phyloP scores from a whole-genome alignment of 2,113 vertebrate species.

The Gila orcuttii region DNA sequence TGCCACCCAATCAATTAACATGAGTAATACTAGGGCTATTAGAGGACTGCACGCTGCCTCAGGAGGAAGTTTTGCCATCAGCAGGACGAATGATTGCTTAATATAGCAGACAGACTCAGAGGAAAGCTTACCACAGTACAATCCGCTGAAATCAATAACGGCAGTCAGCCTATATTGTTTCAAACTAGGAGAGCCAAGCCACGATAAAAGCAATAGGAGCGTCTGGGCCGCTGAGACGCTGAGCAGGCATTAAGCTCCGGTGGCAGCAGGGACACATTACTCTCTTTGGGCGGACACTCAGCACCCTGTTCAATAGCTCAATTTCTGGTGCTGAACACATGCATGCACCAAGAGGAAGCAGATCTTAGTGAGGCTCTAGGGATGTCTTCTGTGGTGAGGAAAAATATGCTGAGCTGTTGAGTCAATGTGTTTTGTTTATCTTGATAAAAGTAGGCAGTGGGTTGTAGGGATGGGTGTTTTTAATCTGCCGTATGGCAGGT shows the following conservation, averaged over 20 bases:
- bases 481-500: neutral
- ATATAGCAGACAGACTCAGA: constrained; percentile 82
- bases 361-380: constrained; percentile 53
- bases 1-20: constrained; percentile 87
- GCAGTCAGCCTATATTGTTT: constrained; percentile 79
- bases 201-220: constrained; percentile 71
- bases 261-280: constrained; percentile 53
- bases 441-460: constrained; percentile 1
- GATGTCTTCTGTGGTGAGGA: constrained; percentile 38
- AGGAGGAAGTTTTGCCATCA: constrained; percentile 86
- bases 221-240: constrained; percentile 73
- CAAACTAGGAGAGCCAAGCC: constrained; percentile 75
- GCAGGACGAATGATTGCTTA: constrained; percentile 89
- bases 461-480: neutral
- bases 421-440: constrained; percentile 2
- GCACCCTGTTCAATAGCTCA: constrained; percentile 64
- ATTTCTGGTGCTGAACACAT: constrained; percentile 54
- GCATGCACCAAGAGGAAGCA: constrained; percentile 32
- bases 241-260: constrained; percentile 74
- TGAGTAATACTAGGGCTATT: constrained; percentile 87
- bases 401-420: constrained; percentile 46
- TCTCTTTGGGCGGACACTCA: constrained; percentile 47
- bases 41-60: constrained; percentile 80
- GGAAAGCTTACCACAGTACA: constrained; percentile 80
- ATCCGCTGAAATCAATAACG: constrained; percentile 84